These are phyloP conservation scores for Phoxinus dragarum DNA, from an alignment of 2,797 vertebrate species.

Conservation along the genomic window DNA sequence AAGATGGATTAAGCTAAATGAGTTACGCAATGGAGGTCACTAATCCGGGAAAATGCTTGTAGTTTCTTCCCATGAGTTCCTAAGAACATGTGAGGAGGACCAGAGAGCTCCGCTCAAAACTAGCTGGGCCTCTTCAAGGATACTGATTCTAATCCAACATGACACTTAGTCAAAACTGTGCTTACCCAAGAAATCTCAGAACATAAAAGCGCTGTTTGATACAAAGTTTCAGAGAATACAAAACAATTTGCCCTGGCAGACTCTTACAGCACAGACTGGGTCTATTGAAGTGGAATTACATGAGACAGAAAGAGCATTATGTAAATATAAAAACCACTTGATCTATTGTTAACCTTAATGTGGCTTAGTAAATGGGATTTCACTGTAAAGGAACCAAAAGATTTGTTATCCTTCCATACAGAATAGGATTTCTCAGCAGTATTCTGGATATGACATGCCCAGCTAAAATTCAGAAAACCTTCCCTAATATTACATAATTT, in stretches of 20 bases:
- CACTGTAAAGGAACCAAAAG: constrained; percentile 55
- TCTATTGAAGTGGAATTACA: constrained; percentile 58
- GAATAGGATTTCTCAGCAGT: constrained; percentile 60
- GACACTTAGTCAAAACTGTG: constrained; percentile 69
- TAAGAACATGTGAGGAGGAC: constrained; percentile 45
- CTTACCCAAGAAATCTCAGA: constrained; percentile 41
- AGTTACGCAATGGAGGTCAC: not conserved
- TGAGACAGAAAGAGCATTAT: constrained; percentile 61
- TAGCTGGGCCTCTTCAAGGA: constrained; percentile 57
- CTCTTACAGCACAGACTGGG: constrained; percentile 50
- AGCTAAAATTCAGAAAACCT: constrained; percentile 10
- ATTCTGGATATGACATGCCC: not conserved
- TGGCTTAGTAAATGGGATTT: constrained; percentile 67
- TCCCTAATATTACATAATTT: constrained; percentile 32
- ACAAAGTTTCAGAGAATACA: constrained; percentile 67
- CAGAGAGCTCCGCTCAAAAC: constrained; percentile 64
- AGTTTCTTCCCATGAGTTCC: constrained; percentile 23
- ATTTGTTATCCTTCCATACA: constrained; percentile 63
- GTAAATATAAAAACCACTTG: constrained; percentile 55
- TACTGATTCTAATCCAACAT: constrained; percentile 66
- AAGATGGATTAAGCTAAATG: not conserved
- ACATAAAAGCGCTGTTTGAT: constrained; percentile 66
- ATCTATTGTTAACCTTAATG: constrained; percentile 58
- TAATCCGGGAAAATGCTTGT: constrained; percentile 28
- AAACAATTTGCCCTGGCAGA: constrained; percentile 63